A percentile compares a stretch with the other conserved stretches of the same genome.
These are phyloP conservation scores for Aphis craccivora DNA, from an alignment of 1,140 invertebrate genomes.

Conservation along the genomic window DNA sequence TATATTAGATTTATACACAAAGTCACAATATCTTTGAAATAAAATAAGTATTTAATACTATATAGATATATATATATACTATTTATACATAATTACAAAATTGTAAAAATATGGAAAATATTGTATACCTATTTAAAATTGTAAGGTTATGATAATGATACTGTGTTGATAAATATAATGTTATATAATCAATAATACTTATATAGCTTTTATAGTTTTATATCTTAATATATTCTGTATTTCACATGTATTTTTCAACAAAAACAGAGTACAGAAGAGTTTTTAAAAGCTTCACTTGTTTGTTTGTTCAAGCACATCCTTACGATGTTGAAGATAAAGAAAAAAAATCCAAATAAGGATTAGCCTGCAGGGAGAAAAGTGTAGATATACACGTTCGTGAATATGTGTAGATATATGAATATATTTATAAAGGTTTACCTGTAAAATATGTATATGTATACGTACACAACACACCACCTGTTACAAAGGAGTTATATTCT, in stretches of 20 bases:
- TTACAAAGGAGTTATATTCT: constrained; percentile 1
- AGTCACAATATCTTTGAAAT: neutral
- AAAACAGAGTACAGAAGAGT: neutral
- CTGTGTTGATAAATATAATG: too few species aligned
- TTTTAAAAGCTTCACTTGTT: constrained; percentile 33
- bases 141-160: neutral
- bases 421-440: constrained; percentile 9
- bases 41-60: neutral
- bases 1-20: neutral
- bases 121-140: neutral
- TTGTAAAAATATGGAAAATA: neutral
- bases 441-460: neutral
- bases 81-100: neutral
- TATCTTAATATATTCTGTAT: neutral
- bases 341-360: constrained; percentile 21
- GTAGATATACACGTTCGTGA: neutral
- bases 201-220: neutral
- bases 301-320: constrained; percentile 19
- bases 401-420: neutral
- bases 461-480: neutral
- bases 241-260: neutral
- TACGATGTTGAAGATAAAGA: constrained; percentile 28
- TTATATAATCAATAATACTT: too few species aligned
- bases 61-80: neutral
- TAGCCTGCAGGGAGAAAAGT: constrained; percentile 18